Base-by-base conservation (phyloP, 2,113 vertebrate species). In the Atrichornis clamosus region DNA sequence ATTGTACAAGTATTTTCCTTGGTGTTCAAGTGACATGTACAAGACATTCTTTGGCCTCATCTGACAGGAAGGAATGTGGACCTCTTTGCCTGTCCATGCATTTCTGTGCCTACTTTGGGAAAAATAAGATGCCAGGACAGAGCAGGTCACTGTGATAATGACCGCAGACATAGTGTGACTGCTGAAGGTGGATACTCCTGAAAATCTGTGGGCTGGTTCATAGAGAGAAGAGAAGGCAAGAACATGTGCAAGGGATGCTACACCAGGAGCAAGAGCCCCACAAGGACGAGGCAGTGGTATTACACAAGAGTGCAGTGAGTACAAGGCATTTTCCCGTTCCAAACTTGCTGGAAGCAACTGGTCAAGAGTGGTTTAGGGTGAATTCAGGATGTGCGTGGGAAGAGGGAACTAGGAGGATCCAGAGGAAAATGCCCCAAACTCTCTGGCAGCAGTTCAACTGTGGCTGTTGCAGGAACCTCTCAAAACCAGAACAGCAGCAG, bases 101-200 rank as follows among this genome's bases (percentile, higher is more conserved):
- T 67, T 93, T 58, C 16, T 16, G 30, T 84, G 33, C 37, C 33
- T 84, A 2, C 15, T 67, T 32, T 44, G 60, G 9, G 37, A 23
- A 65, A 93, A 78, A 15, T 52, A 32, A 10, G 4, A 24, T 49
- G 22, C 52, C 7, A 15, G 42, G 17, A 68, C 39, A 86, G 41
- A 70, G 59, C 12, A 72, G 12, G 9, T 49, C 63, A 37, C 1
- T 5, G 14, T 2, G 6, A 28, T 17, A 74, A 52, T 0, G 3
- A 46, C 65, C 70, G 52, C 37, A 78, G 37, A 11, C 18, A 4
- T 44, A 72, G 19, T 21, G 30, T 53, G 65, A 26, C 46, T 52
- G 37, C 60, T 68, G 64, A 56, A 78, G 32, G n/a, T 60, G 7
- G 17, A 24, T 41, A 47, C 10, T 24, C 27, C 82, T 65, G 56